Evolutionary conservation across 2,888 invertebrate genomes (phyloP).

Genomic region (Eugnorisma glareosa): DNA sequence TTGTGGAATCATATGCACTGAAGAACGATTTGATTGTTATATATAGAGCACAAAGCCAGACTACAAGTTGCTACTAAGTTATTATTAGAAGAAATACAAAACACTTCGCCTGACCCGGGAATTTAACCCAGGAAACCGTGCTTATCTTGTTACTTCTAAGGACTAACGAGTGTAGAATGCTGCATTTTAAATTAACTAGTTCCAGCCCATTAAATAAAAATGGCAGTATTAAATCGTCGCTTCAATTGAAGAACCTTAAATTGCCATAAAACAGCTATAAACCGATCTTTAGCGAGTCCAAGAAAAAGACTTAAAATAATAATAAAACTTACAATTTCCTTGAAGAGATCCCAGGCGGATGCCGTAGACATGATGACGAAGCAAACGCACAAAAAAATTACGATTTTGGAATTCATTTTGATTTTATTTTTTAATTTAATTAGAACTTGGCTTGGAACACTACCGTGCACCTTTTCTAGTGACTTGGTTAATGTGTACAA

Average conservation of each 20-base stretch:
- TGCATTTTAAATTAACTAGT: not conserved
- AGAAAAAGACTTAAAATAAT: not conserved
- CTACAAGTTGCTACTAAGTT: not conserved
- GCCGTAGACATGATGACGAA: slow-evolving; percentile 47
- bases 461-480: slow-evolving; percentile 9
- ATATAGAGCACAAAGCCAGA: not conserved
- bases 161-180: not conserved
- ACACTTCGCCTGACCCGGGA: not conserved
- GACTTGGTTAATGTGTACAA: not conserved
- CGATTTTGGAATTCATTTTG: slow-evolving; percentile 52
- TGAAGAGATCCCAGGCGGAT: slow-evolving; percentile 57
- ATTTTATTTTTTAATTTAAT: not conserved
- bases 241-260: not conserved
- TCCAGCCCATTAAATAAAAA: not conserved
- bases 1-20: not conserved
- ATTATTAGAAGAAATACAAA: not conserved
- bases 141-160: not conserved
- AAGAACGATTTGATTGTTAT: too few relatives aligned
- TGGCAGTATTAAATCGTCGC: not conserved
- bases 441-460: slow-evolving; percentile 17
- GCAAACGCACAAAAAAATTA: slow-evolving; percentile 56
- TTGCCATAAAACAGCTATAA: not conserved
- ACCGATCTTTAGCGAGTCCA: too few relatives aligned
- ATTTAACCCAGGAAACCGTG: not conserved
- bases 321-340: slow-evolving; percentile 56